Conservation (phyloP, 2,797 vertebrate species). For the Esox masquinongy region DNA sequence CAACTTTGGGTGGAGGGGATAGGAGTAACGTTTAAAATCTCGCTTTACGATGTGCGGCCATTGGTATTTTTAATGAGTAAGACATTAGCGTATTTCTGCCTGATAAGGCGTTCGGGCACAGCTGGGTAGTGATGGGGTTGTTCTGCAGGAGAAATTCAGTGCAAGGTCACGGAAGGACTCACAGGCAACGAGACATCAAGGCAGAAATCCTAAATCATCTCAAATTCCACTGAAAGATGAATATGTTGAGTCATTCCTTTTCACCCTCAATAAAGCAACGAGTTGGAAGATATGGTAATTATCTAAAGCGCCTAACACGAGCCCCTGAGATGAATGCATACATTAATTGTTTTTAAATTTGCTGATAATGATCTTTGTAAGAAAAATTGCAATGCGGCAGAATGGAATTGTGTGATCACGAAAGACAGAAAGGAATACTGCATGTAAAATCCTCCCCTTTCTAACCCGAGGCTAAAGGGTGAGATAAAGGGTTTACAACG, state of each 20-base stretch:
- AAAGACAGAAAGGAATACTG: conserved; percentile 7
- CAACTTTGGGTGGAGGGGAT: neutral
- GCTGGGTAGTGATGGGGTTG: neutral
- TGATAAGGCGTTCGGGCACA: neutral
- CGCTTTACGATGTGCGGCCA: neutral
- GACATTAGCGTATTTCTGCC: neutral
- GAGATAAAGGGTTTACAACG: conserved; percentile 6
- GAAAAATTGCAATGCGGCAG: conserved; percentile 55
- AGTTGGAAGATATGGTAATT: conserved; percentile 48
- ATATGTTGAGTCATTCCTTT: conserved; percentile 21
- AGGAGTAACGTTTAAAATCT: neutral
- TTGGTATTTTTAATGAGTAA: conserved; percentile 7
- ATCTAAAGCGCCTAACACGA: conserved; percentile 46
- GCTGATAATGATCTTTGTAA: conserved; percentile 62
- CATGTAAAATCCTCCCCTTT: neutral
- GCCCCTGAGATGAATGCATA: conserved; percentile 55
- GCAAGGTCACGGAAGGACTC: conserved; percentile 3
- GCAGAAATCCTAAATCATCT: conserved; percentile 4
- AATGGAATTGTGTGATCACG: conserved; percentile 38
- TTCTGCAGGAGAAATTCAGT: neutral
- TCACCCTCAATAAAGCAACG: conserved; percentile 30
- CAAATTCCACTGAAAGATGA: neutral
- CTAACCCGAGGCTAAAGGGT: conserved; percentile 22
- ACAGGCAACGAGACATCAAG: neutral
- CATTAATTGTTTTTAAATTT: conserved; percentile 67